Evolutionary conservation across 2,797 vertebrate genomes (phyloP).

Genomic region (Platyrinchus mystaceus): DNA sequence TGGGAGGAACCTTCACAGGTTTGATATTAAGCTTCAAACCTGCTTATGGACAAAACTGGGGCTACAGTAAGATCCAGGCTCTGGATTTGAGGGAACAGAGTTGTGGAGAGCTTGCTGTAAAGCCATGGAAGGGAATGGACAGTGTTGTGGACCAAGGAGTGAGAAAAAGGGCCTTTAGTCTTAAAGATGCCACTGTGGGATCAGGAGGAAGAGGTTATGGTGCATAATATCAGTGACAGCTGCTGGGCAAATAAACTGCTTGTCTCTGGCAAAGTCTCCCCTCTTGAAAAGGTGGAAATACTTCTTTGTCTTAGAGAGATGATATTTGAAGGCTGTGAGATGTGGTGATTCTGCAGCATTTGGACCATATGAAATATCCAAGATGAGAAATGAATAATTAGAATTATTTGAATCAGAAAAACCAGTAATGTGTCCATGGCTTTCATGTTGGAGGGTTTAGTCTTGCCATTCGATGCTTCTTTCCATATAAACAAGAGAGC

Average conservation of each 20-base stretch:
- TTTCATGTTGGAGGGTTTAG: background rate
- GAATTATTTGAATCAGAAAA: background rate
- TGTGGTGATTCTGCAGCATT: background rate
- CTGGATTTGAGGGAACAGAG: background rate
- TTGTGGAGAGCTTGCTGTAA: background rate
- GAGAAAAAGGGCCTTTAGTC: background rate
- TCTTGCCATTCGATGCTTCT: background rate
- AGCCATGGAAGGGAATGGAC: background rate
- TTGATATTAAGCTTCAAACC: background rate
- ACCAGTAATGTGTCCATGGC: background rate
- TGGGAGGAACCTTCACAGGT: background rate
- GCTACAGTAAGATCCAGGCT: background rate
- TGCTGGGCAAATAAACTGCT: background rate
- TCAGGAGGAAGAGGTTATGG: background rate
- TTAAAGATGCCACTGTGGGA: background rate
- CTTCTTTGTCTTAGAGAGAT: background rate
- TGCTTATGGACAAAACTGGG: background rate
- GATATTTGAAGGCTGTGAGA: background rate
- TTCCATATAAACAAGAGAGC: background rate
- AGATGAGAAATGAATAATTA: background rate
- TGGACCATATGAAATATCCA: background rate
- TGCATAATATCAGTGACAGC: background rate
- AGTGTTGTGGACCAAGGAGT: background rate
- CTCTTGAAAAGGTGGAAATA: background rate
- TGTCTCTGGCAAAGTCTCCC: background rate